Conservation (phyloP, 2,888 invertebrate genomes). For the Agrochola macilenta region DNA sequence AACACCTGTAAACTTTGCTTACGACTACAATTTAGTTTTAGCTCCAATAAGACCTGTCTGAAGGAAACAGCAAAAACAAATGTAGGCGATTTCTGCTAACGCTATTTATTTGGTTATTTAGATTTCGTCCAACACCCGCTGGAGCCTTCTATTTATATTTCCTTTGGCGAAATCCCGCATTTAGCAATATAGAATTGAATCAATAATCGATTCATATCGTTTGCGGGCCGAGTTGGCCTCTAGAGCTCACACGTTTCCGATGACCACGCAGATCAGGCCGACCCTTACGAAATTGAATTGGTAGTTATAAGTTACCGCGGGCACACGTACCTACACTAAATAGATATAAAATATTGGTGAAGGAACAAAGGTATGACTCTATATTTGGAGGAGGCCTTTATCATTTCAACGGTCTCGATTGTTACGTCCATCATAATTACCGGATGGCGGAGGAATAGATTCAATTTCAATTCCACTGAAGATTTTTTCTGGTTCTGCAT, state of each 20-base stretch:
- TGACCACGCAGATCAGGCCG: slow-evolving; percentile 68
- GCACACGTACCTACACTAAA: slow-evolving; percentile 64
- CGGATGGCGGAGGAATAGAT: slow-evolving; percentile 18
- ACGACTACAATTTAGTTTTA: slow-evolving; percentile 40
- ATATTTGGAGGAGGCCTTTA: slow-evolving; percentile 36
- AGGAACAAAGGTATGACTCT: slow-evolving; percentile 57
- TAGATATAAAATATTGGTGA: slow-evolving; percentile 67
- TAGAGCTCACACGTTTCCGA: slow-evolving; percentile 68
- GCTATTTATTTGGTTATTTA: slow-evolving; percentile 50
- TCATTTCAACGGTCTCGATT: slow-evolving; percentile 37
- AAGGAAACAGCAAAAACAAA: slow-evolving; percentile 37
- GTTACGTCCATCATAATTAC: slow-evolving; percentile 51
- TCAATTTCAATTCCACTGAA: background rate
- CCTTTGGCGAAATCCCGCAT: slow-evolving; percentile 48
- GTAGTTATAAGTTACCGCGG: slow-evolving; percentile 69
- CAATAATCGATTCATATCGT: slow-evolving; percentile 64
- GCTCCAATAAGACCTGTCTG: slow-evolving; percentile 32
- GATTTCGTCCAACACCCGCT: slow-evolving; percentile 49
- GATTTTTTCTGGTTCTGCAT: slow-evolving; percentile 20
- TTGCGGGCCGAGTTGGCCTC: slow-evolving; percentile 57
- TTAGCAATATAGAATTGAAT: slow-evolving; percentile 61
- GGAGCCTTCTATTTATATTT: slow-evolving; percentile 55
- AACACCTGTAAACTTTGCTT: slow-evolving; percentile 32
- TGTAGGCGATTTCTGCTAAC: slow-evolving; percentile 27
- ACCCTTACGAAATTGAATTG: slow-evolving; percentile 74